Base-by-base conservation (phyloP, 1,140 invertebrate species). In the Aradophagus sp. region DNA sequence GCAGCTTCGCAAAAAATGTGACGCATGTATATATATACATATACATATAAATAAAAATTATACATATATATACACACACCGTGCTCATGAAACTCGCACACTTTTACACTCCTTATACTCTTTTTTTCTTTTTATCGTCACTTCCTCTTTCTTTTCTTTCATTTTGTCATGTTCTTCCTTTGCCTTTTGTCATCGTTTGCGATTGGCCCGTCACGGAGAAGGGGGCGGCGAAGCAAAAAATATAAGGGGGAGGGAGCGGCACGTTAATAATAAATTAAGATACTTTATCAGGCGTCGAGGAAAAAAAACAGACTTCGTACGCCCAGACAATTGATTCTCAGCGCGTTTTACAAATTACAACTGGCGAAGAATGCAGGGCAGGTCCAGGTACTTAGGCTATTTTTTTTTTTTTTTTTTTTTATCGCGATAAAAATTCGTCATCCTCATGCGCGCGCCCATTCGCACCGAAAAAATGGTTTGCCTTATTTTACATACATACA, bases 321-420 rank as follows among this genome's bases (percentile, higher is more conserved):
- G 80, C 78, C 73, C 79, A 80, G 81, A 81, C 81, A 81, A 81
- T 77, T 47, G 70, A 71, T 77, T 41, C 29, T 67, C 23, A 39
- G 58, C 69, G 70, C 29, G 35, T 38, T 39, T 59, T 68, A 61
- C 19, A 42, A 58, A 71, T 65, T 65, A 73, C 68, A 71, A 62
- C 71, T 71, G 66, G 73, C 75, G 75, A 76, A 76, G 79, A 78
- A 68, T 58, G 72, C 72, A 78, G 80, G 80, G 79, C 75, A 81
- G 81, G 71, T 84, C 78, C 80, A 84, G 81, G 79, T 84, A 84
- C 79, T 83, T 81, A 80, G 77, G 80, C 81, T 82, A 83, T 81
- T 66, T 5, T 23, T 5, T 23, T 23, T 23, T 23, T 23, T 8
- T 5, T 23, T 5, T 23, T 23, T 23, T n/a, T 73, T 55, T 45